Evolutionary conservation across 1,140 invertebrate genomes (phyloP), one percentile per base, ranked within the genome.

Genomic region (Manduca sexta): DNA sequence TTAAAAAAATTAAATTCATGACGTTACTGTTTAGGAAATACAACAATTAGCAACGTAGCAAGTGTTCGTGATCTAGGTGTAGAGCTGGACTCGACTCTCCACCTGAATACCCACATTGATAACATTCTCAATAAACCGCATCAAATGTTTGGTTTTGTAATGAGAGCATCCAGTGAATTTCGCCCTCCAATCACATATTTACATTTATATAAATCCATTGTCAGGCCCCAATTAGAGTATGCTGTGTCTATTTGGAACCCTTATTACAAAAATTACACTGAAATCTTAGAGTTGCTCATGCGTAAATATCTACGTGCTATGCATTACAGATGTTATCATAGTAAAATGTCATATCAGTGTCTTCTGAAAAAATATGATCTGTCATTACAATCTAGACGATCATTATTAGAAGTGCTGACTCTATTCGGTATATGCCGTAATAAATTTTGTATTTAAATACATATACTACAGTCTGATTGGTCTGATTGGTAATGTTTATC

Each of bases 91-190:
- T 4, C 2, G n/a, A 29, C 26, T 6, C 26, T 42, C 1, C 8
- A 7, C 7, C 18, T 42, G 2, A 13, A 42, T 29, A 4, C 17
- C 3, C 50, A 50, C 30, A 29, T 57, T 0, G 35, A 57, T n/a
- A 51, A 48, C 26, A 57, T 52, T 40, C 31, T 52, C n/a, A 35
- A 48, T 14, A 57, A 29, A 2, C 45, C 45, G 10, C 52, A 34
- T 34, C 44, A 52, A 41, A 49, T 56, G 49, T 56, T 40, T 41
- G 49, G 45, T 5, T 56, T 56, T 45, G 45, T 49, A 2, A 52
- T 56, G 40, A 11, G 54, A 7, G 18, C 13, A 7, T 45, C 45
- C 11, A 17, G 3, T 15, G 12, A 48, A 5, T 57, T 57, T 45
- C 44, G 13, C 10, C 17, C 31, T 17, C 16, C 17, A 4, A 45